Evolutionary conservation across 2,797 vertebrate species (phyloP).

Genomic region (Sylvilagus floridanus): DNA sequence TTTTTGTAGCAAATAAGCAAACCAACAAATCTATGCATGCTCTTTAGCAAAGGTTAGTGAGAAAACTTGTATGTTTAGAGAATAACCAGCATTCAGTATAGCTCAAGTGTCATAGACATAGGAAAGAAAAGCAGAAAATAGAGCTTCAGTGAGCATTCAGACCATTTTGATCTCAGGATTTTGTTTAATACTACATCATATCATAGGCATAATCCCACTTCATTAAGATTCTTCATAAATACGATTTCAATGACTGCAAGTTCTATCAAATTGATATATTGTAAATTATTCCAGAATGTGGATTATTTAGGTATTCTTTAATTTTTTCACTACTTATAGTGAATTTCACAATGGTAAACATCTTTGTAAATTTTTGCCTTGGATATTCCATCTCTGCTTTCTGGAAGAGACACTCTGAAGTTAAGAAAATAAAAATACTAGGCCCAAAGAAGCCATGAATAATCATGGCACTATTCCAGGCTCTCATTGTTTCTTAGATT

Average conservation of each 20-base stretch:
- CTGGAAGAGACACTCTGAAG: conserved; percentile 16
- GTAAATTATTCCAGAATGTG: conserved; percentile 53
- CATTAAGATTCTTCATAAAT: conserved; percentile 16
- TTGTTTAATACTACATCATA: neutral
- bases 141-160: neutral
- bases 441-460: conserved; percentile 37
- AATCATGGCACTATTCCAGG: conserved; percentile 50
- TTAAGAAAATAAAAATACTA: conserved; percentile 27
- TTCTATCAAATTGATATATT: neutral
- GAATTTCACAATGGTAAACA: neutral
- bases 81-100: neutral
- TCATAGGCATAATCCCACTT: neutral
- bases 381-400: neutral
- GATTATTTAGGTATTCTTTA: neutral
- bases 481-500: conserved; percentile 66
- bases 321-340: neutral
- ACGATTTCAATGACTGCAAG: conserved; percentile 27
- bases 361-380: neutral
- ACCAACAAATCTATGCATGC: neutral
- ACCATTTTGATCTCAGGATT: neutral
- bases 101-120: neutral
- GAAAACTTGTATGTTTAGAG: neutral
- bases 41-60: neutral
- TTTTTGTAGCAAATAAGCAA: too few relatives aligned
- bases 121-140: neutral